Evolutionary conservation across 1,140 invertebrate genomes (phyloP).

Genomic region (Samia ricini): DNA sequence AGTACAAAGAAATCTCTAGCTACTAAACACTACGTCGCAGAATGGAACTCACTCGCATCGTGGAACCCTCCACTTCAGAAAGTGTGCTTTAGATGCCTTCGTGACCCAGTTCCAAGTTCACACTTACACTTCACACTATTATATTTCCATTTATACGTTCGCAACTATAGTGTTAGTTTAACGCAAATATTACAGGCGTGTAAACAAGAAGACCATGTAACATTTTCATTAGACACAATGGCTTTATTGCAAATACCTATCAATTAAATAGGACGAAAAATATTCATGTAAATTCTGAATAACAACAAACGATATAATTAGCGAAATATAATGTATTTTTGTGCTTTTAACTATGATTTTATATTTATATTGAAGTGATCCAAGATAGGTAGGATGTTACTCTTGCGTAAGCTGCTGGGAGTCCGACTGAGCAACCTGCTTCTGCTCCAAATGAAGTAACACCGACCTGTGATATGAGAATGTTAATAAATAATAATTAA

Average conservation of each 20-base stretch:
- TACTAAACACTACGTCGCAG: too few species aligned
- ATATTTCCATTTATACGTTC: constrained; percentile 20
- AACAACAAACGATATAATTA: too few species aligned
- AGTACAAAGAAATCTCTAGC: too few species aligned
- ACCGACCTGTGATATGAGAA: constrained; percentile 14
- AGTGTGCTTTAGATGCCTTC: constrained; percentile 25
- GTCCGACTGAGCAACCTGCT: constrained; percentile 75
- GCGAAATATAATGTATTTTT: too few species aligned
- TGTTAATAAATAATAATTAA: constrained; percentile 2
- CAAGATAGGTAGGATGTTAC: constrained; percentile 76
- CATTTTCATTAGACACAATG: not conserved
- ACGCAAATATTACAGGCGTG: not conserved
- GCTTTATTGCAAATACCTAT: too few species aligned
- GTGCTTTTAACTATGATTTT: not conserved
- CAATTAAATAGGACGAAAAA: too few species aligned
- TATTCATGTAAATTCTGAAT: too few species aligned
- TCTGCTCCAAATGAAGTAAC: constrained; percentile 38
- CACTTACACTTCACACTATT: constrained; percentile 29
- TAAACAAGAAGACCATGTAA: not conserved
- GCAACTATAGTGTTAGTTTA: not conserved
- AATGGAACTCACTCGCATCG: too few species aligned
- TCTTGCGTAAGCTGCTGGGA: constrained; percentile 77
- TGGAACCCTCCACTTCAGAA: constrained; percentile 7
- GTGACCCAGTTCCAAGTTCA: constrained; percentile 38
- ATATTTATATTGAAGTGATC: constrained; percentile 42